Evolutionary conservation across 1,140 invertebrate species (phyloP), one percentile per base, ranked within the genome.

Genomic region (Wiebesia pumilae): DNA sequence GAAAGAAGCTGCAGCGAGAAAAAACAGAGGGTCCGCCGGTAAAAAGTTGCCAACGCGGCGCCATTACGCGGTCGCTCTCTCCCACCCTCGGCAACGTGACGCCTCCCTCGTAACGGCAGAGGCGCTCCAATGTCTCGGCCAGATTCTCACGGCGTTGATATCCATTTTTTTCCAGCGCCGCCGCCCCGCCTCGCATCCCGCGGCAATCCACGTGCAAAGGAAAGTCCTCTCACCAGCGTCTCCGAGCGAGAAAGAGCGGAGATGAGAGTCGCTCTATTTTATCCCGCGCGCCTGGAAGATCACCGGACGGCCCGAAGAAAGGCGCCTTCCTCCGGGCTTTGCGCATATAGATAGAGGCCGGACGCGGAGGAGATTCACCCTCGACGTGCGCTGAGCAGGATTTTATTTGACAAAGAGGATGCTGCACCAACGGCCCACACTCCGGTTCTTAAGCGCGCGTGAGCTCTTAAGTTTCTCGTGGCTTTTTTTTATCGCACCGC

Each of bases 11-110:
- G 77, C 77, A 16, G 47, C 77, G 16, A 54, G 33, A 21, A 82
- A 47, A 47, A 47, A 71, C 81, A n/a, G n/a, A 7, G 40, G 81
- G 43, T 67, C 54, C 33, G 73, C 14, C 33, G 54, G 80, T 35
- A 83, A 86, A 86, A 86, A 86, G 81, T 86, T 79, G 62, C 40
- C 69, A 33, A n/a, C 51, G 38, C 79, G 84, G 65, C 86, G 86
- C 86, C 86, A 87, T 87, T 87, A 87, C 86, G 86, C 38, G 81
- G 75, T 83, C 73, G 58, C 40, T 54, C 69, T 43, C 73, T 65
- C 84, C 84, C 84, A 85, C 84, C 51, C 38, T 40, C 7, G 24
- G 35, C 54, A 33, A 14, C 78, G 47, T 30, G 58, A 33, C 85
- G 73, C 85, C 58, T 40, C 84, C 58, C 85, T 69, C 73, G 33